Base-by-base conservation (phyloP, 2,888 invertebrate species). In the Augiades crinisus region DNA sequence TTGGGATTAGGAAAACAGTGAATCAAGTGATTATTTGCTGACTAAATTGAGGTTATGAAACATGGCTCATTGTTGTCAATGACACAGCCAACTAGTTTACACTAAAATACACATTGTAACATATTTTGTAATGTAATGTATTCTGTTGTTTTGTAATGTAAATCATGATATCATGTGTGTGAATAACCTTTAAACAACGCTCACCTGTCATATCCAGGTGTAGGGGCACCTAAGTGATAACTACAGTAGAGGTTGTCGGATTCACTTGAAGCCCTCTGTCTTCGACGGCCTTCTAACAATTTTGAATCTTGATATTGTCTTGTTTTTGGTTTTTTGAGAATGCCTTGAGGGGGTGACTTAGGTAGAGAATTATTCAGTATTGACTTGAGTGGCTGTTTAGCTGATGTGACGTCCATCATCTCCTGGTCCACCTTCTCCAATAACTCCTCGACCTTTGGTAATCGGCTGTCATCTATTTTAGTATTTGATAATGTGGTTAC, bases 241-340 rank as follows among this genome's bases (percentile, higher is more conserved):
- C 60, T 78, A 58, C 77, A 68, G 58, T 75, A 82, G 8, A 79
- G 69, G 61, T 89, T 85, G 59, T 90, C 90, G 49, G 90, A 90
- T 76, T 90, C 90, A 72, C 90, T 90, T 0, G 85, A 70, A 1
- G 90, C 90, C 43, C 90, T 65, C 51, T 88, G 89, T 62, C 90
- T 72, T 64, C 90, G 72, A 2, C 89, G 77, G 4, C 86, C 84
- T 61, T 90, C 90, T 24, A 70, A 19, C 13, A 54, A 52, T 63
- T 78, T 84, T 3, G 69, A 51, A 5, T 87, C 88, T 33, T 75
- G 76, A 55, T 80, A 75, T 3, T 61, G 55, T 58, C 70, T 80
- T 51, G 60, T 72, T 63, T 87, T 89, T 8, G 89, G 85, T 63
- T 89, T 89, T 53, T 89, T 89, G 16, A 89, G 66, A 60, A 89